These are phyloP conservation scores for Platypus cylindrus DNA, from an alignment of 2,888 invertebrate genomes.

Conservation along the genomic window DNA sequence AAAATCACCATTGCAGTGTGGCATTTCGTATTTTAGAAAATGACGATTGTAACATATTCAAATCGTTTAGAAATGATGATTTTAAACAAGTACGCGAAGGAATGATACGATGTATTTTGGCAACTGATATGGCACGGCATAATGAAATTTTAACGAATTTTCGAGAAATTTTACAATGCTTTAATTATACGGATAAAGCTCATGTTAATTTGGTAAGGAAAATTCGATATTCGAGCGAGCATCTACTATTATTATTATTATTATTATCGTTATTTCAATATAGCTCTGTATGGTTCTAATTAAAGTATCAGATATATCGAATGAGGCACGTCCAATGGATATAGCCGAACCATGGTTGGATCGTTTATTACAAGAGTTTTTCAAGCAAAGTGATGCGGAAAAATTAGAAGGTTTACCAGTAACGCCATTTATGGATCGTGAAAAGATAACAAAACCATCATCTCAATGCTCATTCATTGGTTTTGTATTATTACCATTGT, in stretches of 20 bases:
- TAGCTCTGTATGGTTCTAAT: slow-evolving; percentile 69
- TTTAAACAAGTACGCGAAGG: slow-evolving; percentile 60
- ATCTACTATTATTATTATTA: slow-evolving; percentile 1
- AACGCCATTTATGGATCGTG: slow-evolving; percentile 77
- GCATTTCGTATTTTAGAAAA: slow-evolving; percentile 68
- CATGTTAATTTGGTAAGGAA: slow-evolving; percentile 58
- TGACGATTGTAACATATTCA: slow-evolving; percentile 68
- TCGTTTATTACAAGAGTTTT: slow-evolving; percentile 58
- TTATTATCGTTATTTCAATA: slow-evolving; percentile 7
- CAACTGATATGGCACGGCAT: slow-evolving; percentile 69
- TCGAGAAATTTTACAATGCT: slow-evolving; percentile 49
- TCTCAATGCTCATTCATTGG: slow-evolving; percentile 78
- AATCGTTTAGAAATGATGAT: slow-evolving; percentile 48
- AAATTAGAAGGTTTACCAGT: slow-evolving; percentile 71
- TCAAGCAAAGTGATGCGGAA: slow-evolving; percentile 69
- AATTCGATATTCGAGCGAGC: neutral
- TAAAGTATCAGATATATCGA: slow-evolving; percentile 74
- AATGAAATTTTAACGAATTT: slow-evolving; percentile 65
- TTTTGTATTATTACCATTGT: slow-evolving; percentile 64
- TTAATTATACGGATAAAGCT: slow-evolving; percentile 54
- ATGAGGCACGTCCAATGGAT: slow-evolving; percentile 70
- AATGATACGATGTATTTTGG: slow-evolving; percentile 64
- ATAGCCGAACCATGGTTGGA: slow-evolving; percentile 77
- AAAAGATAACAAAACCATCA: slow-evolving; percentile 71
- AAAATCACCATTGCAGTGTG: slow-evolving; percentile 78